Evolutionary conservation across 2,888 invertebrate species (phyloP).

Genomic region (Cephalotes varians): DNA sequence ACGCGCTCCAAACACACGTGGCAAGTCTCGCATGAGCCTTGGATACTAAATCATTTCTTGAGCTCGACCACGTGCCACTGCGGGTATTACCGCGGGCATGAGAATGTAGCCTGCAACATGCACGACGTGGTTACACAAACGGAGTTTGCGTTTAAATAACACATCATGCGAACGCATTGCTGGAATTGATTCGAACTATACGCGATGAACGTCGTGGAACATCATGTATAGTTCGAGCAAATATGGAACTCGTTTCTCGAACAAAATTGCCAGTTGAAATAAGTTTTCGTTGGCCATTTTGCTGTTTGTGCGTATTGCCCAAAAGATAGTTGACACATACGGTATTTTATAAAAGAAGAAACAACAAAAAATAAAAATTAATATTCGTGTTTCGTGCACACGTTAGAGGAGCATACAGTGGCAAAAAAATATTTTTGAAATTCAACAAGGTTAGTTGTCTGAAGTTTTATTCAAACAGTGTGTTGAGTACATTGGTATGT

Average conservation of each 20-base stretch:
- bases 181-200: constrained; percentile 18
- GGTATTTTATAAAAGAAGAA: background rate
- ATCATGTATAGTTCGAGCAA: background rate
- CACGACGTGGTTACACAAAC: background rate
- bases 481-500: background rate
- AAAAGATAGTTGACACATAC: background rate
- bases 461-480: background rate
- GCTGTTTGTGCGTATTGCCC: background rate
- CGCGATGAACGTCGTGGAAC: background rate
- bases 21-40: constrained; percentile 10
- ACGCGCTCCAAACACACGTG: constrained; percentile 2
- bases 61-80: constrained; percentile 10
- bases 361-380: background rate
- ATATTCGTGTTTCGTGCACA: background rate
- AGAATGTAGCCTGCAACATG: background rate
- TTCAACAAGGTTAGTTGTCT: background rate
- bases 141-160: constrained; percentile 2
- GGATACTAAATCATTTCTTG: constrained; percentile 47
- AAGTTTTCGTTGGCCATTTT: background rate
- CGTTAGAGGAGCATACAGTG: background rate
- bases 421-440: background rate
- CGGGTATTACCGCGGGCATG: constrained; percentile 1
- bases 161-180: background rate
- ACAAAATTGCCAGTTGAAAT: constrained; percentile 10
- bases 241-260: background rate